A percentile compares a stretch with the other conserved stretches of the same genome.
Conservation (phyloP, 2,888 invertebrate genomes). For the Hirtodrosophila trivittata region DNA sequence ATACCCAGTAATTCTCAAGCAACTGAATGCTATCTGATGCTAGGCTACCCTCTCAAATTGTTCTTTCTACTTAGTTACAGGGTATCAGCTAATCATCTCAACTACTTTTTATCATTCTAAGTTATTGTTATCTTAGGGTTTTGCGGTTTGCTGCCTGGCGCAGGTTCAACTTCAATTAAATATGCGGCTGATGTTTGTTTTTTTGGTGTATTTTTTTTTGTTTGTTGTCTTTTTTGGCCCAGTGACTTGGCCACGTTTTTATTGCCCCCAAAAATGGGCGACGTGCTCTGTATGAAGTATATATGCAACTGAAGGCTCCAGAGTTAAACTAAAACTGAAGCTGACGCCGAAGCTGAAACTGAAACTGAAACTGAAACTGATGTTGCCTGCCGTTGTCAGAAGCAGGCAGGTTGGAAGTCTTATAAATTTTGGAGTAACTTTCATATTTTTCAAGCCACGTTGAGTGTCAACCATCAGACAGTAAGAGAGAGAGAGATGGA, state of each 20-base stretch:
- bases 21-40: no score
- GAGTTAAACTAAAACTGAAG: slow-evolving; percentile 24
- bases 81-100: background rate
- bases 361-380: slow-evolving; percentile 18
- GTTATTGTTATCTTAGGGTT: slow-evolving; percentile 38
- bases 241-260: slow-evolving; percentile 63
- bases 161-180: slow-evolving; percentile 66
- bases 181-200: slow-evolving; percentile 68
- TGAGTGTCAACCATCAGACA: slow-evolving; percentile 12
- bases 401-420: slow-evolving; percentile 41
- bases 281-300: slow-evolving; percentile 65
- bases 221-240: background rate
- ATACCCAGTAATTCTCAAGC: background rate
- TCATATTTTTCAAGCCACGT: slow-evolving; percentile 67
- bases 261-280: slow-evolving; percentile 54
- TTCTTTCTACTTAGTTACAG: background rate
- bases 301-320: slow-evolving; percentile 50
- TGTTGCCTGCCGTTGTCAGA: slow-evolving; percentile 25
- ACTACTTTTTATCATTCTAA: slow-evolving; percentile 6
- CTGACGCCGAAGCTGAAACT: slow-evolving; percentile 31
- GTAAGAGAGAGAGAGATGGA: background rate
- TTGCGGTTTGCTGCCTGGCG: slow-evolving; percentile 44
- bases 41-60: no score
- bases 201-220: slow-evolving; percentile 3
- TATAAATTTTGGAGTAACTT: slow-evolving; percentile 77